Evolutionary conservation across 30 jellyfish, hydroid and myxozoan species (phyloP).

Genomic region (Pelagia noctiluca): DNA sequence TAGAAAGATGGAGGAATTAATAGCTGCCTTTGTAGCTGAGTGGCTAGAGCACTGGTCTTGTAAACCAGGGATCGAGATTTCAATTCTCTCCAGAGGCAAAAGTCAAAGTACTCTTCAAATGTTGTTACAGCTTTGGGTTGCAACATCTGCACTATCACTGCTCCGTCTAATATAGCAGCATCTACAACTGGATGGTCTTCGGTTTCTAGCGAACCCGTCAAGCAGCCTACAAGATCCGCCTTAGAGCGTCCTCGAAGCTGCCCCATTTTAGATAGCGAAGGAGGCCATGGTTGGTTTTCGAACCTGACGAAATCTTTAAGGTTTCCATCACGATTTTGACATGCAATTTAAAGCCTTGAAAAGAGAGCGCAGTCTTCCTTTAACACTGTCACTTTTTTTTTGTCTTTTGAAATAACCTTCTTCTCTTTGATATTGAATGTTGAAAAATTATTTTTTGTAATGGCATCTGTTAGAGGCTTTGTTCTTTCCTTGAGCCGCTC

Average conservation of each 20-base stretch:
- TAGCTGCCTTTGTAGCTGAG: too few species aligned
- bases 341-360: conserved; percentile 2
- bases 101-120: too few species aligned
- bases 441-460: not conserved
- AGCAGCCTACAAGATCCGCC: conserved; percentile 16
- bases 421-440: conserved; percentile 1
- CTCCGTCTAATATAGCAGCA: conserved; percentile 30
- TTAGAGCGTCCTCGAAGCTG: conserved; percentile 14
- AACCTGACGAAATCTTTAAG: conserved; percentile 15
- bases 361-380: conserved; percentile 7
- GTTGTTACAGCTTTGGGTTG: too few species aligned
- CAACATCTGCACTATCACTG: conserved; percentile 34
- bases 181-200: conserved; percentile 6
- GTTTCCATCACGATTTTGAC: conserved; percentile 20
- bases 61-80: too few species aligned
- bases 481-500: conserved; percentile 8
- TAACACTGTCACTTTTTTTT: not conserved
- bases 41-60: too few species aligned
- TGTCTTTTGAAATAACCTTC: not conserved
- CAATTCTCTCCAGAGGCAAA: too few species aligned
- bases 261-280: conserved; percentile 18
- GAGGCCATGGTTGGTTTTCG: conserved; percentile 45
- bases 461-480: conserved; percentile 1
- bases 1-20: too few species aligned
- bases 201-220: not conserved